These are phyloP conservation scores for Leptinotarsa juncta DNA, from an alignment of 2,888 invertebrate species.

Conservation along the genomic window DNA sequence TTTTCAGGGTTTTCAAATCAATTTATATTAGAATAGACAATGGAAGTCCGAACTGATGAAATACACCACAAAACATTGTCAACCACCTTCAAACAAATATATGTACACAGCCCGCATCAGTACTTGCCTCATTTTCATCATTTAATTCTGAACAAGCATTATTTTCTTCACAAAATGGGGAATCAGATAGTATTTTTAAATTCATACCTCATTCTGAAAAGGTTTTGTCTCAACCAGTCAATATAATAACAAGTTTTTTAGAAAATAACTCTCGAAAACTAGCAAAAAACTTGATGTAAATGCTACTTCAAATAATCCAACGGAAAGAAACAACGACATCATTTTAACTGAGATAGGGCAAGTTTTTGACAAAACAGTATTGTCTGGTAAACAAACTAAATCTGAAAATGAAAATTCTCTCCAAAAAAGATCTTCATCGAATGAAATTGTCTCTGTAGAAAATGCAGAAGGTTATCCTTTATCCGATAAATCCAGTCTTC, in stretches of 20 bases:
- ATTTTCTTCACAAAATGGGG: conserved; percentile 36
- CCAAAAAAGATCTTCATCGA: not conserved
- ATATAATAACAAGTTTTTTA: conserved; percentile 56
- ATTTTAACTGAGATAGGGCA: not conserved
- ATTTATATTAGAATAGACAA: too few species aligned
- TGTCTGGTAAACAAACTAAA: too few species aligned
- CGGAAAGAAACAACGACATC: not conserved
- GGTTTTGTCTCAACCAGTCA: conserved; percentile 52
- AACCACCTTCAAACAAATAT: too few species aligned
- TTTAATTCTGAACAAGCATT: conserved; percentile 50
- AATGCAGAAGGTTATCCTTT: not conserved
- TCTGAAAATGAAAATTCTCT: not conserved
- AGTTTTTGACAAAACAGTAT: not conserved
- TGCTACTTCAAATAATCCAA: not conserved
- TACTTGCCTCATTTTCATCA: conserved; percentile 28
- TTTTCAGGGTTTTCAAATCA: too few species aligned
- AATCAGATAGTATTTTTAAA: conserved; percentile 38
- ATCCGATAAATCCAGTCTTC: not conserved
- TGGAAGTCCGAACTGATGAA: too few species aligned
- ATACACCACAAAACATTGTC: too few species aligned
- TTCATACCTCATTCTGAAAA: conserved; percentile 38
- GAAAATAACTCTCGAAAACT: conserved; percentile 52
- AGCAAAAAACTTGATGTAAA: not conserved
- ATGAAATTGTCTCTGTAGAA: not conserved
- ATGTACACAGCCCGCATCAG: conserved; percentile 47